Evolutionary conservation across 2,113 vertebrate genomes (phyloP).

Genomic region (Bos javanicus): DNA sequence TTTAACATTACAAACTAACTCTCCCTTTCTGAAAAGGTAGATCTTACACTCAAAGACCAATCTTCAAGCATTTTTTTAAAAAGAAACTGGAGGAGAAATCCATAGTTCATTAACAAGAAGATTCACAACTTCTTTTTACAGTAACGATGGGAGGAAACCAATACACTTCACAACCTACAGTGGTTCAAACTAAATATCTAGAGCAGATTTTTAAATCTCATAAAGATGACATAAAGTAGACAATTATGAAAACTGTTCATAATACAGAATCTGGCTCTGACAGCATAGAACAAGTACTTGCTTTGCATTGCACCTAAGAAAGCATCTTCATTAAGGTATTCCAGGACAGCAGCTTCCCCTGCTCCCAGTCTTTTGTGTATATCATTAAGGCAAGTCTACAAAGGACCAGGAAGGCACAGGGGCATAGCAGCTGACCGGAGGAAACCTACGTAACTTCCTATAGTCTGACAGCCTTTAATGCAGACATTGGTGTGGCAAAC

Average conservation of each 20-base stretch:
- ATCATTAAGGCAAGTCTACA: conserved; percentile 62
- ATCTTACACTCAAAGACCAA: conserved; percentile 75
- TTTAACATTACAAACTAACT: conserved; percentile 81
- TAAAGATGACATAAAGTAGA: conserved; percentile 44
- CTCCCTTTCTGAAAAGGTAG: conserved; percentile 79
- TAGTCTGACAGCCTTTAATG: conserved; percentile 35
- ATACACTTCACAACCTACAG: conserved; percentile 74
- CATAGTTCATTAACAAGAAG: conserved; percentile 73
- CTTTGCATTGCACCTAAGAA: conserved; percentile 28
- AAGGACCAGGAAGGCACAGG: conserved; percentile 29
- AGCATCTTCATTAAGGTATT: not conserved
- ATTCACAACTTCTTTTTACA: conserved; percentile 78
- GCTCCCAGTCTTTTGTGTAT: not conserved
- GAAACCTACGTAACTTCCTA: conserved; percentile 6
- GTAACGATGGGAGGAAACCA: conserved; percentile 74
- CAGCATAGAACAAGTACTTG: conserved; percentile 13
- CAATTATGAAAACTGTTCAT: conserved; percentile 13
- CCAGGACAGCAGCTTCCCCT: conserved; percentile 26
- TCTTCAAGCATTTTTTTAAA: conserved; percentile 66
- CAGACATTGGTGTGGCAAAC: conserved; percentile 9
- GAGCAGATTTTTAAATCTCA: conserved; percentile 59
- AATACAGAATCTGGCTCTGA: conserved; percentile 42
- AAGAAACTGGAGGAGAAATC: conserved; percentile 68
- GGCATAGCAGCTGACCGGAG: not conserved
- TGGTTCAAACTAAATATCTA: conserved; percentile 63